A percentile compares a stretch with the other conserved stretches of the same genome.
Conservation (phyloP, 2,797 vertebrate genomes). For the Cetoscarus ocellatus region DNA sequence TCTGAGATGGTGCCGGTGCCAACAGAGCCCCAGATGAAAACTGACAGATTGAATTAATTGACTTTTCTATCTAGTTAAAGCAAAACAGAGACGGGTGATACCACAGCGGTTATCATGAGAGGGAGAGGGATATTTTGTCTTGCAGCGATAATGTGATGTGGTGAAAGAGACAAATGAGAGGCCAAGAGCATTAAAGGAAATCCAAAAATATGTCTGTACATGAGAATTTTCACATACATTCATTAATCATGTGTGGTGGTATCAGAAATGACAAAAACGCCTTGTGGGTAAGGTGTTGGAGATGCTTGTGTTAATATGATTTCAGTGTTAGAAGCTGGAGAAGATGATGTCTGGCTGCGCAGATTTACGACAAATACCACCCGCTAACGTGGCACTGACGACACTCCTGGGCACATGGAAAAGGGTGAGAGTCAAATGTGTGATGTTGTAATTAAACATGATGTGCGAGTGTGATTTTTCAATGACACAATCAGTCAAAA, state of each 20-base stretch:
- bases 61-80: conserved; percentile 50
- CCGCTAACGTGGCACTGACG: conserved; percentile 33
- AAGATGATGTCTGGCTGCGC: conserved; percentile 13
- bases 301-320: background rate
- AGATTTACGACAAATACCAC: conserved; percentile 32
- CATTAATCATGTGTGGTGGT: background rate
- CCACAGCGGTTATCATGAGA: background rate
- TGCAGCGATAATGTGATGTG: conserved; percentile 21
- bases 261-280: conserved; percentile 21
- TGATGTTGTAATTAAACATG: conserved; percentile 51
- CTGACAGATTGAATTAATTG: conserved; percentile 68
- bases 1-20: conserved; percentile 27
- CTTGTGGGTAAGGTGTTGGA: conserved; percentile 13
- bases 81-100: conserved; percentile 33
- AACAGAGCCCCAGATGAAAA: conserved; percentile 52
- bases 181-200: conserved; percentile 2
- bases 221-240: background rate
- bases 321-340: conserved; percentile 16
- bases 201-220: conserved; percentile 9
- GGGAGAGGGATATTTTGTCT: conserved; percentile 2
- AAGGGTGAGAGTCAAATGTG: conserved; percentile 47
- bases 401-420: conserved; percentile 14
- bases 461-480: conserved; percentile 49
- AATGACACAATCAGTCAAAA: conserved; percentile 16
- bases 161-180: conserved; percentile 33